phyloP scores from a whole-genome alignment of 2,113 vertebrate genomes.

The Haemorhous mexicanus region DNA sequence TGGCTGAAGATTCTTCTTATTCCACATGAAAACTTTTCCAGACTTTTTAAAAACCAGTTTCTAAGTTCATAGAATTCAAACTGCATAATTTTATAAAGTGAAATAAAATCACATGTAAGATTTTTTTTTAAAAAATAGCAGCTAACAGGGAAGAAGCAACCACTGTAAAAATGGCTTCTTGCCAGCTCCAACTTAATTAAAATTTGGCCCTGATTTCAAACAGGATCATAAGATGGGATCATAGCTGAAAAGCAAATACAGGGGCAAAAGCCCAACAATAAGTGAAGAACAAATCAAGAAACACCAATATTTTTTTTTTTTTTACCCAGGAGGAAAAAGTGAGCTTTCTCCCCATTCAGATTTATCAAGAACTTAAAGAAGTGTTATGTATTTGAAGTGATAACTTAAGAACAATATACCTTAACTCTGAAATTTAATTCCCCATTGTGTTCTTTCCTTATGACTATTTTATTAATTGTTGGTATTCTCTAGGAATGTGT shows the following conservation, averaged over 20 bases:
- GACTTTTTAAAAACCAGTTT: not conserved
- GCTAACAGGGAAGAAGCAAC: not conserved
- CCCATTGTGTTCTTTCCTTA: not conserved
- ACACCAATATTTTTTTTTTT: not conserved
- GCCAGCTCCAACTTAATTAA: not conserved
- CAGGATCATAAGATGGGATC: not conserved
- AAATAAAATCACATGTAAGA: not conserved
- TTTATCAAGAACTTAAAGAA: not conserved
- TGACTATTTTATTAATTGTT: not conserved
- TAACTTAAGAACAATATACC: not conserved
- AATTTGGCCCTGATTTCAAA: not conserved
- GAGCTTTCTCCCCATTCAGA: not conserved
- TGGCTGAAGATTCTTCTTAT: not conserved
- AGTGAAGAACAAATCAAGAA: not conserved
- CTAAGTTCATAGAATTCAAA: not conserved
- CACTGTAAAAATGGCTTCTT: not conserved
- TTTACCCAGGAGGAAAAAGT: not conserved
- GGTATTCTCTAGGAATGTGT: not conserved
- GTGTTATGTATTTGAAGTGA: not conserved
- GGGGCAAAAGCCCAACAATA: not conserved
- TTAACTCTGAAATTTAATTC: not conserved
- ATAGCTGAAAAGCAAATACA: not conserved
- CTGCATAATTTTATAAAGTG: not conserved
- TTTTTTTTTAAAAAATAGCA: not conserved
- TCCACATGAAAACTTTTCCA: not conserved